Evolutionary conservation across 2,113 vertebrate genomes (phyloP), one percentile per base, ranked within the genome.

Genomic region (Isichthys henryi): DNA sequence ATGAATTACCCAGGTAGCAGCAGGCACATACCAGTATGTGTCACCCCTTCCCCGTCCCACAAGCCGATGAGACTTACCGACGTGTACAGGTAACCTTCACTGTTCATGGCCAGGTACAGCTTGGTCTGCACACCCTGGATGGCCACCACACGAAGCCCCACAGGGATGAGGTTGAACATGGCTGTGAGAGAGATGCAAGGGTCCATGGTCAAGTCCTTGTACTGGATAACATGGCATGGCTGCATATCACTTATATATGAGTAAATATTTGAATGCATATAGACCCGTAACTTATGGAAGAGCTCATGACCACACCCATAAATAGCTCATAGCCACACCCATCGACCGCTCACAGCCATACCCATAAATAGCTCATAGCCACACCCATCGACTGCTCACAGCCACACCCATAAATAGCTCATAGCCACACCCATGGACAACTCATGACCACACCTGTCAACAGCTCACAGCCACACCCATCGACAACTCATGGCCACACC

Each of bases 81-180:
- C 95, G 98, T 98, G 91, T 99, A 99, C 88, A 99, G 95, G 94
- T 95, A 99, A 92, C 98, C 98, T 94, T 99, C 98, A 6, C 98
- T 98, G 96, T 99, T 99, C 98, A 99, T 99, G 89, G 98, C 98
- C 96, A 99, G 94, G 89, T 99, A 99, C 49, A 99, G 95, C 94
- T 99, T 99, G 92, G 97, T 99, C 95, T 99, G 98, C 94, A 99
- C 98, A 88, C 98, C 98, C 94, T 99, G 98, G 95, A 99, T 99
- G 92, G 98, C 98, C 96, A 99, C 98, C 95, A 99, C 98, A 94
- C 98, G 97, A 93, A 99, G 96, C 93, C 98, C 98, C 95, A 99
- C 98, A 70, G 98, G 98, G 92, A 99, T 99, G 95, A 99, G 98
- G 97, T 99, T 99, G 96, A 99, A 99, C 95, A 97, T 95, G 93